phyloP scores from a whole-genome alignment of 2,113 vertebrate genomes.

The Gavialis gangeticus region DNA sequence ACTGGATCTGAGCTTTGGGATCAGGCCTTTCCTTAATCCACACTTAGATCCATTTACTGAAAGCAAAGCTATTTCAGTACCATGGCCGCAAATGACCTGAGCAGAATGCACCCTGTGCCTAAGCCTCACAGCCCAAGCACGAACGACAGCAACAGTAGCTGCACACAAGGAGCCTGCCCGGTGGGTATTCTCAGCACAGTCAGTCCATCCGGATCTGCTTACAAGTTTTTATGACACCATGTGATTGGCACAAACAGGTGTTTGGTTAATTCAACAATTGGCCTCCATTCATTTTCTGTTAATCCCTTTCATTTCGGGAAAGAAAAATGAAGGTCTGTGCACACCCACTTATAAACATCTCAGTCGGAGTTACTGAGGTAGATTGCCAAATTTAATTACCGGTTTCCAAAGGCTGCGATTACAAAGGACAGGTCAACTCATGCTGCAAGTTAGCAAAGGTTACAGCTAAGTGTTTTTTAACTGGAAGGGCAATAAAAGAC shows the following conservation, averaged over 20 bases:
- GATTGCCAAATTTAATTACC: constrained; percentile 79
- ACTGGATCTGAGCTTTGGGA: neutral
- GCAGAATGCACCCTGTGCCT: neutral
- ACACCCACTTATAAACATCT: constrained; percentile 42
- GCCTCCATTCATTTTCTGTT: constrained; percentile 17
- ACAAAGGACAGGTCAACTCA: constrained; percentile 76
- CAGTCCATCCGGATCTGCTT: neutral
- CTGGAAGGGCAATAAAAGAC: constrained; percentile 78
- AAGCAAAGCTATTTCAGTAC: neutral
- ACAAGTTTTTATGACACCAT: neutral
- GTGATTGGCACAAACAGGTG: constrained; percentile 46
- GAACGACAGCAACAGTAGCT: neutral
- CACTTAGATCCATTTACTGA: neutral
- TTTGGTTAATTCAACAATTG: neutral
- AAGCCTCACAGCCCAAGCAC: neutral
- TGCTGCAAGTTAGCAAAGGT: constrained; percentile 75
- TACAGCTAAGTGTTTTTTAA: constrained; percentile 80
- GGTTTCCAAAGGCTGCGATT: constrained; percentile 74
- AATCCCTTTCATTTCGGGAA: constrained; percentile 42
- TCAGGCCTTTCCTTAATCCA: neutral
- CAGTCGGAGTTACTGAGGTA: constrained; percentile 49
- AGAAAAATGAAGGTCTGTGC: constrained; percentile 26
- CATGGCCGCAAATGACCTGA: neutral
- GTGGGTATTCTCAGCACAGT: neutral
- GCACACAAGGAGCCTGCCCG: neutral